These are phyloP conservation scores for Calliphora vicina DNA, from an alignment of 1,140 invertebrate genomes.

Conservation along the genomic window DNA sequence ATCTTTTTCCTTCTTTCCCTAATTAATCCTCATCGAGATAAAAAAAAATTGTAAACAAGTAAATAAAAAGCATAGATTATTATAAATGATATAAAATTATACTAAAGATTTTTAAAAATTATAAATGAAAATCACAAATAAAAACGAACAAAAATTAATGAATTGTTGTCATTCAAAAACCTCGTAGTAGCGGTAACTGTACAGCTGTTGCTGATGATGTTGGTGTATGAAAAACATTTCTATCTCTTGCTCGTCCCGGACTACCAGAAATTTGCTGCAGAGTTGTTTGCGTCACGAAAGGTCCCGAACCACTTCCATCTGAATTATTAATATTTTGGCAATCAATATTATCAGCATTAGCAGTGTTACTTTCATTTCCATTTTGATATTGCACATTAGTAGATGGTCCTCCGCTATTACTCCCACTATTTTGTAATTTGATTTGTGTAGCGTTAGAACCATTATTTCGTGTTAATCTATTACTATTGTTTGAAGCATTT, in stretches of 20 bases:
- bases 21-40: no score
- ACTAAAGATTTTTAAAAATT: no score
- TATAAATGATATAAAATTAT: no score
- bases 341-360: background rate
- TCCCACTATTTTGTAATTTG: conserved; percentile 1
- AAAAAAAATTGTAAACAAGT: no score
- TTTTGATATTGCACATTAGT: conserved; percentile 25
- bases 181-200: conserved; percentile 58
- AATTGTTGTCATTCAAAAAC: conserved; percentile 41
- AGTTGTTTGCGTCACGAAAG: conserved; percentile 50
- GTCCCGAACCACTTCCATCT: background rate
- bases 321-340: background rate
- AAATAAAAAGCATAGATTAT: no score
- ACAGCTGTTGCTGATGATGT: conserved; percentile 51
- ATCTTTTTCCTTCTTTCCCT: no score
- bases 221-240: conserved; percentile 59
- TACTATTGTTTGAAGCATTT: conserved; percentile 17
- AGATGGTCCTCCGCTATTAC: background rate
- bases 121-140: background rate
- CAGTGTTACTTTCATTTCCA: conserved; percentile 27
- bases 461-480: background rate
- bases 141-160: conserved; percentile 1
- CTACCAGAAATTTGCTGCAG: conserved; percentile 61
- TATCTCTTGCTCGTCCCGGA: conserved; percentile 60
- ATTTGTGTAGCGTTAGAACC: background rate